Conservation (phyloP, 2,113 vertebrate genomes). For the Nematolebias whitei region DNA sequence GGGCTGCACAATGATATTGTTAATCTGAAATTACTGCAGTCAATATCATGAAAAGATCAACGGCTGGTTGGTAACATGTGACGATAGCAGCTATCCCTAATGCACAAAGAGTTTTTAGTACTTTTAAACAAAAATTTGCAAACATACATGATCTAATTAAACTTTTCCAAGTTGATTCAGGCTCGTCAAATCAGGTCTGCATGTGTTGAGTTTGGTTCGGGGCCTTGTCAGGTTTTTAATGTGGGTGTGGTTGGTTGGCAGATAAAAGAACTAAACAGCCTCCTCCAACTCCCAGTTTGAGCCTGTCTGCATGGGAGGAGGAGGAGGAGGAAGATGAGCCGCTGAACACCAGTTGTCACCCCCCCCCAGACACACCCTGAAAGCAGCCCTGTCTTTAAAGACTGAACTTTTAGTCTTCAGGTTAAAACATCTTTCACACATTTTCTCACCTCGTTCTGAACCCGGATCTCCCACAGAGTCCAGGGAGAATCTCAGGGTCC, state of each 20-base stretch:
- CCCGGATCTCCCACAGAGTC: neutral
- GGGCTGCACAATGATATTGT: too few relatives aligned
- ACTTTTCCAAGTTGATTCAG: neutral
- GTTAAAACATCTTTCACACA: neutral
- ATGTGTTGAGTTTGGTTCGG: neutral
- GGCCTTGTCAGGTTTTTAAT: neutral
- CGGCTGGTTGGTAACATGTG: too few relatives aligned
- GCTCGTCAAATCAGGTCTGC: neutral
- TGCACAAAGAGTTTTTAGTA: too few relatives aligned
- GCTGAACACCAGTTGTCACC: conserved; percentile 49
- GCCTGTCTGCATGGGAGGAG: neutral
- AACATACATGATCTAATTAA: neutral
- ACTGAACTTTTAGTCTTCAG: neutral
- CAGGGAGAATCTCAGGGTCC: too few relatives aligned
- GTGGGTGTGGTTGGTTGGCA: conserved; percentile 51
- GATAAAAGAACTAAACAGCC: conserved; percentile 14
- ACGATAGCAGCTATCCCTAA: too few relatives aligned
- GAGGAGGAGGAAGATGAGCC: conserved; percentile 43
- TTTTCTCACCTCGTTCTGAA: neutral
- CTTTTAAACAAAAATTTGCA: too few relatives aligned
- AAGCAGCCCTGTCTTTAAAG: conserved; percentile 12
- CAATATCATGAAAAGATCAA: too few relatives aligned
- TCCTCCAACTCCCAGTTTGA: neutral
- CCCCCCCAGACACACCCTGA: conserved; percentile 44
- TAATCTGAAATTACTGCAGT: too few relatives aligned